Conservation (phyloP, 2,888 invertebrate genomes). For the Alviniconcha strummeri region DNA sequence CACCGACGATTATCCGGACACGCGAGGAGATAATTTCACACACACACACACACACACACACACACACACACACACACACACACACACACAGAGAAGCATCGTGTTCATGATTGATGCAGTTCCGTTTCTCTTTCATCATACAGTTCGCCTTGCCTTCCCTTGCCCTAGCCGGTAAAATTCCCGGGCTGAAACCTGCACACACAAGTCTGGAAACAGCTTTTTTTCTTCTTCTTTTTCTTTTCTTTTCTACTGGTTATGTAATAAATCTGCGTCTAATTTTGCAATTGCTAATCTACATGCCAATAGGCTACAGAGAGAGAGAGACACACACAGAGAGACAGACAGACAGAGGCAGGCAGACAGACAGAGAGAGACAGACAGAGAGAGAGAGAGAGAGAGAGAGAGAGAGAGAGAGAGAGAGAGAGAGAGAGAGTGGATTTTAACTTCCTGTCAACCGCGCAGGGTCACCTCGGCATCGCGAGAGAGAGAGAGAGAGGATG, state of each 20-base stretch:
- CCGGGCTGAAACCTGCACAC: too few relatives aligned
- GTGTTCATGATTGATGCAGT: too few relatives aligned
- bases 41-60: not conserved
- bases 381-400: constrained; percentile 14
- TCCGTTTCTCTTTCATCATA: too few relatives aligned
- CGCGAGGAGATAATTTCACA: not conserved
- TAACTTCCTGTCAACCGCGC: not conserved
- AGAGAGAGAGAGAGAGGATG: too few relatives aligned
- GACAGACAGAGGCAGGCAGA: constrained; percentile 1
- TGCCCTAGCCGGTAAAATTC: too few relatives aligned
- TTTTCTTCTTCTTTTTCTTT: too few relatives aligned
- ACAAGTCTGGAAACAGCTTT: too few relatives aligned
- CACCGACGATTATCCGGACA: not conserved
- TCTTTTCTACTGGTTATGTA: too few relatives aligned
- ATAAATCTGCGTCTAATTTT: too few relatives aligned
- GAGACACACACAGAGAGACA: not conserved
- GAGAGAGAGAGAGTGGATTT: not conserved
- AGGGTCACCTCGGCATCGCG: too few relatives aligned
- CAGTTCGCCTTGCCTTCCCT: too few relatives aligned
- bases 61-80: not conserved
- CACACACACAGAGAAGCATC: not conserved
- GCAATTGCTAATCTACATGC: too few relatives aligned
- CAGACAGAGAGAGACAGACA: not conserved
- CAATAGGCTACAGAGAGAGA: not conserved
- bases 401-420: not conserved